Evolutionary conservation across 2,113 vertebrate species (phyloP), one percentile per base, ranked within the genome.

Genomic region (Mesitornis unicolor): DNA sequence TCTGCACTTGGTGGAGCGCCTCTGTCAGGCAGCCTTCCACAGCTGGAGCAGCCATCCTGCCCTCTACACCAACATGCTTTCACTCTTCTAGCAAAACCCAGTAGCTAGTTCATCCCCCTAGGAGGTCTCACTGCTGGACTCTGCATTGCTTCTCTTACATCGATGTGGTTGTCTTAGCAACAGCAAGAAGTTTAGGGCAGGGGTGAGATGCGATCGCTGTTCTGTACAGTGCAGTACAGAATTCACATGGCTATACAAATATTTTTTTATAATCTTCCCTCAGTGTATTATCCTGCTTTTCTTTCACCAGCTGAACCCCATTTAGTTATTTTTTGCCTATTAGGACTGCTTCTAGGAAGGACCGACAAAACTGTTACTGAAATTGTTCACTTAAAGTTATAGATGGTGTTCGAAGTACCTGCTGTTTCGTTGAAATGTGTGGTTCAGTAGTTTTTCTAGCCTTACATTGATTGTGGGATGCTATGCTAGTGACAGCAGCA

Each of bases 291-390:
- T 35, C 1, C 6, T 77, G 18, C 43, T 93, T 76, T 71, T 87
- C 29, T 89, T 84, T 42, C 21, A 68, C 60, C 43, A 53, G 31
- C 60, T 92, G 79, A 75, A 75, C 31, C 59, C 92, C 9, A 81
- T 88, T 84, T 95, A 89, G 57, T 73, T 89, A n/a, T 84, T 92
- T 92, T 77, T 68, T 93, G 57, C 36, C 81, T 16, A 26, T 84
- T 78, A 51, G 21, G 35, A 42, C 43, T 69, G 36, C 57, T 94
- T 80, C 56, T 81, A 56, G 59, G 56, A 88, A 68, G 60, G n/a
- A 53, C 40, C 81, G 51, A 70, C 38, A 78, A 75, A 90, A 36
- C 38, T 5, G 26, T 83, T 64, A 53, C 51, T 50, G 47, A 86
- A 91, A 92, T 70, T 68, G 88, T 71, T 94, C 85, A 70, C 60